These are phyloP conservation scores for Nipponia nippon DNA, from an alignment of 2,113 vertebrate genomes.

Conservation along the genomic window DNA sequence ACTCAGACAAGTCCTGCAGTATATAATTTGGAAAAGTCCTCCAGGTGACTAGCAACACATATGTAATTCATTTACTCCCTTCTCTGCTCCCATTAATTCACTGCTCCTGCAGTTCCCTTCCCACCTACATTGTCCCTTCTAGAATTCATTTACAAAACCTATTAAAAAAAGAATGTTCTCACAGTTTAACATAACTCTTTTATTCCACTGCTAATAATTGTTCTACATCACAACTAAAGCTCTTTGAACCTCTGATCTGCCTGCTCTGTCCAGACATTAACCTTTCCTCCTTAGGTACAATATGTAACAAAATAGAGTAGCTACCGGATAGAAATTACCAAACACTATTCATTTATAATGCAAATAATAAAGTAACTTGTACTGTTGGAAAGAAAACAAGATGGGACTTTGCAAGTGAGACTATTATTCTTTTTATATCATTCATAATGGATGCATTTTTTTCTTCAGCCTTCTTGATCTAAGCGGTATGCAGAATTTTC, in stretches of 20 bases:
- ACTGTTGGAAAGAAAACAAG: background rate
- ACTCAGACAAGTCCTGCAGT: background rate
- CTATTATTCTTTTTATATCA: background rate
- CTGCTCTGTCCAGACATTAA: background rate
- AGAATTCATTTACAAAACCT: background rate
- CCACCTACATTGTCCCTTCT: background rate
- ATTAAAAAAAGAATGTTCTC: background rate
- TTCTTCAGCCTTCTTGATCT: background rate
- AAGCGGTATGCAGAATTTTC: background rate
- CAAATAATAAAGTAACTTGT: background rate
- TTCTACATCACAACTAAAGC: background rate
- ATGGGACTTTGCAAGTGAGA: background rate
- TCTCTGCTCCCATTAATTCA: background rate
- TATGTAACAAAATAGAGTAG: background rate
- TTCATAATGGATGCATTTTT: background rate
- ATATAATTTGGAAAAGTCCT: background rate
- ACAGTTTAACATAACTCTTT: background rate
- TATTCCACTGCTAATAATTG: background rate
- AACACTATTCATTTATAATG: background rate
- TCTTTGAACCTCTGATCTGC: background rate
- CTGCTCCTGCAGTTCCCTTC: background rate
- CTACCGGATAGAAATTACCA: background rate
- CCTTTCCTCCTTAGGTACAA: background rate
- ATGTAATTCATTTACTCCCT: background rate
- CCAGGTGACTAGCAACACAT: background rate